Evolutionary conservation across 2,113 vertebrate species (phyloP).

Genomic region (Tauraco erythrolophus): DNA sequence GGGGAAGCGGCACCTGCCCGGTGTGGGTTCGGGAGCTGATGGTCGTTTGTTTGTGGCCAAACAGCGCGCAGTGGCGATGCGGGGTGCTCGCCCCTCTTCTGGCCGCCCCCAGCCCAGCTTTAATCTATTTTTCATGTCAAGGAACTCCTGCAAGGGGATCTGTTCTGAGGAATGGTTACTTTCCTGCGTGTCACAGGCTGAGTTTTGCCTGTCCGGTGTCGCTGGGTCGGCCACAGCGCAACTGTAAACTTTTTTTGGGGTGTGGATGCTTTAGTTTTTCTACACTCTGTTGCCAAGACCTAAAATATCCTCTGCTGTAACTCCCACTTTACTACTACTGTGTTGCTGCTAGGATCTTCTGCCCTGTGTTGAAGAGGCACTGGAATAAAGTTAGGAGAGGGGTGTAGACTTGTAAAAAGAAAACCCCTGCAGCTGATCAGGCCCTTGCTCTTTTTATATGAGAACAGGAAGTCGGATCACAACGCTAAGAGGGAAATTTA

Average conservation of each 20-base stretch:
- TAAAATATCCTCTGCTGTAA: background rate
- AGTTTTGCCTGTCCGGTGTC: background rate
- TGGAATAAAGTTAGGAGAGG: background rate
- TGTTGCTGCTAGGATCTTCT: background rate
- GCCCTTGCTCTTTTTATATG: background rate
- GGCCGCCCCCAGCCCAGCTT: no score
- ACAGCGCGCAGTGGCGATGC: accelerated
- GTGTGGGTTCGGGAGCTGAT: accelerated
- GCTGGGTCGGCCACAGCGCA: background rate
- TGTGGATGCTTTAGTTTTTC: background rate
- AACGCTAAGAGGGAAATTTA: constrained; percentile 11
- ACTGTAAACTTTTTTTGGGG: background rate
- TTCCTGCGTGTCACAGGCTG: background rate
- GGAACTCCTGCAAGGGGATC: background rate
- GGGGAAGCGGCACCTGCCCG: background rate
- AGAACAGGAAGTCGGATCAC: constrained; percentile 59
- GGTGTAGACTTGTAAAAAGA: background rate
- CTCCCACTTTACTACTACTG: accelerated
- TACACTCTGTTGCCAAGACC: background rate
- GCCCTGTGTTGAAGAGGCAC: background rate
- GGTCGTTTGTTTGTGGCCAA: accelerated
- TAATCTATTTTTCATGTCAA: accelerated
- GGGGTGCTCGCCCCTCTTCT: no score
- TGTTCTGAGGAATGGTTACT: background rate
- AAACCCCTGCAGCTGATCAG: background rate